Conservation (phyloP, 2,888 invertebrate species). For the Dasysyrphus albostriatus region DNA sequence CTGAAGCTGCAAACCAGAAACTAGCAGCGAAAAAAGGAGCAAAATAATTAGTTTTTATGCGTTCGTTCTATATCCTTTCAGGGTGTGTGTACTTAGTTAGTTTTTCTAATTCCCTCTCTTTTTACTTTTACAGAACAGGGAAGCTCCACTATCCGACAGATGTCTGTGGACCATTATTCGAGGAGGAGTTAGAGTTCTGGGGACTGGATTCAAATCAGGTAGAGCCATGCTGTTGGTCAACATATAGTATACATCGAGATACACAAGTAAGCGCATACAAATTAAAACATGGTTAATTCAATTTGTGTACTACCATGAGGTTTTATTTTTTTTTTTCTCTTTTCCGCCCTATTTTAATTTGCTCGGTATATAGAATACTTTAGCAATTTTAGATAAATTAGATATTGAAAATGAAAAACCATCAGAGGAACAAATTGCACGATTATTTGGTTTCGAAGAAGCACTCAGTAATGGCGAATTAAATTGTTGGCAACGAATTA, state of each 20-base stretch:
- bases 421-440: constrained; percentile 95
- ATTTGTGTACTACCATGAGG: background rate
- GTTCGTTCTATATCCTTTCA: background rate
- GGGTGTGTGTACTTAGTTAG: background rate
- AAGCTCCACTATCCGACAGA: constrained; percentile 98
- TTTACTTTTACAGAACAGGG: constrained; percentile 89
- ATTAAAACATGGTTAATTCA: background rate
- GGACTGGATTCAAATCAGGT: constrained; percentile 98
- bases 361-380: constrained; percentile 88
- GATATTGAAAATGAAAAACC: constrained; percentile 97
- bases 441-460: constrained; percentile 95
- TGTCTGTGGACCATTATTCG: constrained; percentile 98
- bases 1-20: constrained; percentile 6
- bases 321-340: background rate
- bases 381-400: constrained; percentile 97
- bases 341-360: constrained; percentile 3
- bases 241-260: constrained; percentile 94
- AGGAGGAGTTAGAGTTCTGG: constrained; percentile 98
- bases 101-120: background rate
- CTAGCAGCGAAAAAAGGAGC: background rate
- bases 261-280: constrained; percentile 87
- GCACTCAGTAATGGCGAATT: constrained; percentile 91
- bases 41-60: constrained; percentile 54
- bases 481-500: constrained; percentile 94
- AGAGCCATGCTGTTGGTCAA: constrained; percentile 99